Evolutionary conservation across 2,113 vertebrate species (phyloP), one percentile per base, ranked within the genome.

Genomic region (Chrysemys picta): DNA sequence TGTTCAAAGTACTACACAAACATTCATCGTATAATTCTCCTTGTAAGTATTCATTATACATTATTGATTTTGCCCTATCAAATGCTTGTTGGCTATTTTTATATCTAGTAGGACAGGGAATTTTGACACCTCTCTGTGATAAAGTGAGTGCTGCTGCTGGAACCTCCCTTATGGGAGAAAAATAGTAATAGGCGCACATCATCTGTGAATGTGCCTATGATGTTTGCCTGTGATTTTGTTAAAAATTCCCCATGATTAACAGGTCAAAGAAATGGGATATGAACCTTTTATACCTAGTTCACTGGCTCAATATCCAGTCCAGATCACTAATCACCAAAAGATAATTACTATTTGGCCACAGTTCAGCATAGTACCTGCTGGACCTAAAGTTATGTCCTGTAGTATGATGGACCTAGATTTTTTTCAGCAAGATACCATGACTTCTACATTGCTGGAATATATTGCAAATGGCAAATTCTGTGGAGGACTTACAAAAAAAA

Each of bases 201-300:
- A 62, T 85, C 5, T 56, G 45, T 84, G 87, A 90, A 89, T 94
- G 35, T 45, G 45, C 45, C 45, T 45, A 45, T 85, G 53, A 17
- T 24, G 53, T 14, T 69, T 38, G 22, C 24, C 49, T 59, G 13
- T 79, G 75, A 80, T 38, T 93, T 93, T 24, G 52, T 82, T 81
- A 89, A 90, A 95, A 89, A 94, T 16, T 54, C 85, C 42, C 81
- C 9, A 4, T 80, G 89, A 89, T n/a, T 91, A 54, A 7, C n/a
- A 52, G 82, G 5, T 89, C 82, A 82, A 93, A 78, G 75, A 84
- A 89, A 93, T 79, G 49, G 29, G 81, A 14, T 82, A 10, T 14
- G 31, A 79, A 91, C 0, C 0, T 78, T 96, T 91, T 69, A 54
- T 88, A 38, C 93, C 21, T 75, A 38, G 21, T 3, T 2, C 38